Base-by-base conservation (phyloP, 2,797 vertebrate species). In the Cynodonichthys magdalenae region DNA sequence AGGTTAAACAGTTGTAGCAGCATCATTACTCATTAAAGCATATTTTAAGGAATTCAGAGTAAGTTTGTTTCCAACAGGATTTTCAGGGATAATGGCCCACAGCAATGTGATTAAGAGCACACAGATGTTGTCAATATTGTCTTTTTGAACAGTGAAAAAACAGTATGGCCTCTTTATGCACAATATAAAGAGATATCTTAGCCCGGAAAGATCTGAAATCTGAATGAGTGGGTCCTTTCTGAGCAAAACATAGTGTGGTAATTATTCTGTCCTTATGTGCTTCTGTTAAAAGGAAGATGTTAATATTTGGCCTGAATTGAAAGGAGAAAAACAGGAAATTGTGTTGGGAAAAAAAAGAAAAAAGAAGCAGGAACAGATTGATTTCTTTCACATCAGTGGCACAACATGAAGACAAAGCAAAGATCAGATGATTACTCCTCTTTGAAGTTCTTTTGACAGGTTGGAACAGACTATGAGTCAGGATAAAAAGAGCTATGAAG, bases 11-110 rank as follows among this genome's bases (percentile, higher is more conserved):
- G 49, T 70, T 65, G 81, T 79, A 56, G 56, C 24, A 50, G 84
- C 68, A 83, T 88, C 88, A 87, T 80, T 76, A 65, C 83, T 87
- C 78, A 83, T 90, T 88, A 89, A 77, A 83, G 52, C 79, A 83
- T 83, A 82, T 87, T 85, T 84, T 41, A 66, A 63, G 82, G 82
- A 86, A 86, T 88, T 81, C 15, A 47, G 63, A 49, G 70, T 72
- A 50, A 44, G 56, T 60, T 68, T 65, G 64, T 75, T 74, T 85
- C 60, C 59, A 55, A 48, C 27, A 52, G 83, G 81, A 74, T 84
- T 85, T 31, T 79, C 19, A 34, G 49, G 28, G 65, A 59, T 60
- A 69, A 79, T 5, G 53, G 57, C 62, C 47, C 12, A 59, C 50
- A 64, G 58, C 51, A 63, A 31, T 62, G 77, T 80, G 72, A 88